These are phyloP conservation scores for Ceratina japonica DNA, from an alignment of 1,140 invertebrate genomes.

Conservation along the genomic window DNA sequence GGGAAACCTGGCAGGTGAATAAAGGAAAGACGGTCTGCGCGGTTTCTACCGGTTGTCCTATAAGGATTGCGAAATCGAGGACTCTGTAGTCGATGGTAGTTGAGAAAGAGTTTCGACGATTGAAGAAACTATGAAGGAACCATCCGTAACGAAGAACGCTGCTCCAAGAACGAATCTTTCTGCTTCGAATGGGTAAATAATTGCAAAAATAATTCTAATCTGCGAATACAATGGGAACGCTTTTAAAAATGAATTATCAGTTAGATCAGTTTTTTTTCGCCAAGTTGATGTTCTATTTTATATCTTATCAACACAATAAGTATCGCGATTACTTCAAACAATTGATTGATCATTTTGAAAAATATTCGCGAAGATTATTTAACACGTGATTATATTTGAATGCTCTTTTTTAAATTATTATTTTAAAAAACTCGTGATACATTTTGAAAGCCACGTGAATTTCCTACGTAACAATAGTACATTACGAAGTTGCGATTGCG, in stretches of 20 bases:
- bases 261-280: no score
- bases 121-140: conserved; percentile 34
- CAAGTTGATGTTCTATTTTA: no score
- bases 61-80: neutral
- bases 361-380: no score
- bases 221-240: no score
- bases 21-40: neutral
- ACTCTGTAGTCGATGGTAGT: no score
- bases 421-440: neutral
- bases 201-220: neutral
- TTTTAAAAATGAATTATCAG: no score
- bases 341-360: no score
- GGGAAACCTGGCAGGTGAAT: neutral
- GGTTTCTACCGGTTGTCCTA: neutral
- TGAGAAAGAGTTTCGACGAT: neutral
- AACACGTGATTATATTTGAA: neutral
- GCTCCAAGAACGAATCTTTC: conserved; percentile 14
- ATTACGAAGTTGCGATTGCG: conserved; percentile 2
- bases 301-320: no score
- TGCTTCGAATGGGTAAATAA: conserved; percentile 40
- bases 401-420: neutral
- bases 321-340: no score
- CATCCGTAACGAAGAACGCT: conserved; percentile 24
- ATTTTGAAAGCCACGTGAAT: neutral
- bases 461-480: neutral